phyloP scores from a whole-genome alignment of 2,797 vertebrate species.

The Pipistrellus pygmaeus region DNA sequence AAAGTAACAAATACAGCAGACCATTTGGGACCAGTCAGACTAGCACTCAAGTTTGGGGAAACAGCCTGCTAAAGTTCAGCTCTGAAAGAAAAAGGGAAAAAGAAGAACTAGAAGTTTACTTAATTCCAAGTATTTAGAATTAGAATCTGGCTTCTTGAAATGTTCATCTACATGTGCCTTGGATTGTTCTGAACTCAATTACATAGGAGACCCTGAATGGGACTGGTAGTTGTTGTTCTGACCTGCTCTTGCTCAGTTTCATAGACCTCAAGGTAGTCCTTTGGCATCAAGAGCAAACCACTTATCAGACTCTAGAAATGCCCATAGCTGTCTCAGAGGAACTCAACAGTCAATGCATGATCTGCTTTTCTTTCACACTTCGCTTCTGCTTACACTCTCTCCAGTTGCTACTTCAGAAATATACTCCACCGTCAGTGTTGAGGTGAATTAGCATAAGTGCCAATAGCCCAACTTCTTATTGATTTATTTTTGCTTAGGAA shows the following conservation, averaged over 20 bases:
- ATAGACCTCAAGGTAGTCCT: not conserved
- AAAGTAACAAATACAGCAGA: not conserved
- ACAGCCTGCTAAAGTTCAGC: not conserved
- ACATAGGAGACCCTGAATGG: not conserved
- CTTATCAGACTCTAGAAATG: not conserved
- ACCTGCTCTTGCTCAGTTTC: not conserved
- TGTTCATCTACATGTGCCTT: not conserved
- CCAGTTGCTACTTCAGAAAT: not conserved
- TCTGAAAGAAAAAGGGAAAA: slow-evolving; percentile 11
- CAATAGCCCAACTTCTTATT: not conserved
- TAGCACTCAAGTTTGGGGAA: not conserved
- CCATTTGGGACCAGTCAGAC: not conserved
- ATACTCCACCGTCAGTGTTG: not conserved
- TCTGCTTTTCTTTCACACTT: not conserved
- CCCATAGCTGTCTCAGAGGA: not conserved
- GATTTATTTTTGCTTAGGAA: not conserved
- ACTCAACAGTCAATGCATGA: not conserved
- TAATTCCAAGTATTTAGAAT: slow-evolving; percentile 19
- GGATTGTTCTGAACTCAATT: not conserved
- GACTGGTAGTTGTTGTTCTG: not conserved
- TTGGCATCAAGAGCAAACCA: not conserved
- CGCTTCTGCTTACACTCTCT: not conserved
- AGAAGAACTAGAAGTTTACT: not conserved
- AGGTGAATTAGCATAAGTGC: not conserved
- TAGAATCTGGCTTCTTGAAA: slow-evolving; percentile 13